phyloP scores from a whole-genome alignment of 2,113 vertebrate species.

The Actenoides lindsayi region DNA sequence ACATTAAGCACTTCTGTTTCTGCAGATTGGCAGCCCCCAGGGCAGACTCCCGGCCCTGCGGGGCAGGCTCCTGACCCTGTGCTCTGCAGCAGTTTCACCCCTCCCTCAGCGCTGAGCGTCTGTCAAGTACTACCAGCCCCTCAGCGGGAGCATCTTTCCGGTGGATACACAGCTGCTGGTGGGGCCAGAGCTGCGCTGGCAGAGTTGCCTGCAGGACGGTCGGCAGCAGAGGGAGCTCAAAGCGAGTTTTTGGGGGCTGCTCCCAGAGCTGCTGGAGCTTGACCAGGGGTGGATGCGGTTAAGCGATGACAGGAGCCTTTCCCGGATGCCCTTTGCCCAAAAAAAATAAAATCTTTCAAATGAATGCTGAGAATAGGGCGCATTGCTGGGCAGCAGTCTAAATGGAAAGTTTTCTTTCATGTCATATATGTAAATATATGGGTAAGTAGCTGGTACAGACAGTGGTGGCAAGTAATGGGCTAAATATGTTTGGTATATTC shows the following conservation, averaged over 20 bases:
- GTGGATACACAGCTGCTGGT: rapidly evolving
- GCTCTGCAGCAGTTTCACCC: background rate
- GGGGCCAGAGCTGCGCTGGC: rapidly evolving
- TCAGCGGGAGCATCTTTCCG: rapidly evolving
- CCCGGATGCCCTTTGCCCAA: rapidly evolving
- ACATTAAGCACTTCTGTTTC: background rate
- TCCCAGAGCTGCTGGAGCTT: background rate
- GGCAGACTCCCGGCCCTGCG: background rate
- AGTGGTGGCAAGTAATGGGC: background rate
- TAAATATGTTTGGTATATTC: background rate
- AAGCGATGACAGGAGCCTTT: background rate
- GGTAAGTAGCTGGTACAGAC: background rate
- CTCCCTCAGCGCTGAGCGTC: rapidly evolving
- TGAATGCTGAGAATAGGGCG: background rate
- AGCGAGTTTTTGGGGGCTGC: background rate
- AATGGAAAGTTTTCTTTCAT: background rate
- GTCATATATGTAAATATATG: background rate
- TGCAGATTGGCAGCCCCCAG: background rate
- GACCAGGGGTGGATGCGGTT: rapidly evolving
- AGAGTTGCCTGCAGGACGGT: background rate
- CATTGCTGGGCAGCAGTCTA: background rate
- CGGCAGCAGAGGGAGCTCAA: conserved; percentile 56
- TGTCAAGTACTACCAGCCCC: rapidly evolving
- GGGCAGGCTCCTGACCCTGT: too few relatives aligned
- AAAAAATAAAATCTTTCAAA: background rate